These are phyloP conservation scores for Xestobium rufovillosum DNA, from an alignment of 2,888 invertebrate genomes.

Conservation along the genomic window DNA sequence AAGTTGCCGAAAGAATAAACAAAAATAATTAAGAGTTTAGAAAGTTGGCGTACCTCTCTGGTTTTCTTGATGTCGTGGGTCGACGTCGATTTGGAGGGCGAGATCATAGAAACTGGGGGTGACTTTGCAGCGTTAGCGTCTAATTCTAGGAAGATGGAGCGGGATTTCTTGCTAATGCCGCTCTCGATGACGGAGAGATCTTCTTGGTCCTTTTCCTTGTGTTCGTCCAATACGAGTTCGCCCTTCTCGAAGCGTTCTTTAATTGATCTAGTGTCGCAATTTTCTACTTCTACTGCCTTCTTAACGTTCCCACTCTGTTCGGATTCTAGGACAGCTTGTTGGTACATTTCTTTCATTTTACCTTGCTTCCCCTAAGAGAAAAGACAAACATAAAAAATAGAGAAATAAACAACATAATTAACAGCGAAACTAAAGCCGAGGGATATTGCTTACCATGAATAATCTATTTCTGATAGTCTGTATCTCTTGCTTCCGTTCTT, in stretches of 20 bases:
- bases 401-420: constrained; percentile 4
- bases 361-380: constrained; percentile 71
- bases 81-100: constrained; percentile 48
- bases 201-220: constrained; percentile 51
- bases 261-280: constrained; percentile 39
- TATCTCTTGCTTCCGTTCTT: constrained; percentile 82
- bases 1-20: too few relatives aligned
- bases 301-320: constrained; percentile 51
- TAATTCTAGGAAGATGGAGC: constrained; percentile 77
- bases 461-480: constrained; percentile 77
- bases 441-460: constrained; percentile 58
- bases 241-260: constrained; percentile 80
- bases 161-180: constrained; percentile 79
- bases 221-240: constrained; percentile 54
- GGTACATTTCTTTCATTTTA: constrained; percentile 86
- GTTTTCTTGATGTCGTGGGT: constrained; percentile 54
- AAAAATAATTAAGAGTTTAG: too few relatives aligned
- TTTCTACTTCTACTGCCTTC: constrained; percentile 45
- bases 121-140: constrained; percentile 67
- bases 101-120: constrained; percentile 53
- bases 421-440: constrained; percentile 1
- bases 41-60: constrained; percentile 45
- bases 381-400: constrained; percentile 13
- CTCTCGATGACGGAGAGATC: constrained; percentile 75
- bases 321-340: constrained; percentile 79